Conservation (phyloP, 2,888 invertebrate genomes). For the Catocala fraxini region DNA sequence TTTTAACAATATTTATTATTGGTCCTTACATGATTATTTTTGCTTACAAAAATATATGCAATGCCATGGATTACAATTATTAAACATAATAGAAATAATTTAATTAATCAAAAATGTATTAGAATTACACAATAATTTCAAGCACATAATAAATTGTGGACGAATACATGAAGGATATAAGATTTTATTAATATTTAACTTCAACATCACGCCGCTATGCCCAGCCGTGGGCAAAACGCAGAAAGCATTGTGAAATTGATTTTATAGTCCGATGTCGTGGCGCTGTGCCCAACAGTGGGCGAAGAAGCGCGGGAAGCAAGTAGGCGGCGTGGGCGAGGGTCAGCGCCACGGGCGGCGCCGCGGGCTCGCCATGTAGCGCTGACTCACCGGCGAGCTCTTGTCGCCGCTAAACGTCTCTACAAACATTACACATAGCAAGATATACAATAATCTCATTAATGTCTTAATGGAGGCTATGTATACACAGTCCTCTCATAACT, state of each 20-base stretch:
- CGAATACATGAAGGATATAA: too few relatives aligned
- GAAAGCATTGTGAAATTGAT: constrained; percentile 5
- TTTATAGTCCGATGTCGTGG: constrained; percentile 34
- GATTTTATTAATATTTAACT: not conserved
- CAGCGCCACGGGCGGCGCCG: constrained; percentile 82
- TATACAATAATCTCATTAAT: too few relatives aligned
- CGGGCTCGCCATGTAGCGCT: constrained; percentile 69
- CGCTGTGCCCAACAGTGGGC: constrained; percentile 61
- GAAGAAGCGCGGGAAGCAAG: constrained; percentile 61
- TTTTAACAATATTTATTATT: too few relatives aligned
- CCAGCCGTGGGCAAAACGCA: constrained; percentile 3
- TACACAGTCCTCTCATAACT: too few relatives aligned
- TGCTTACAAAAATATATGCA: not conserved
- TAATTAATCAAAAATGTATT: not conserved
- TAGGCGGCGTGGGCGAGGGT: constrained; percentile 55
- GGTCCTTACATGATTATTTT: too few relatives aligned
- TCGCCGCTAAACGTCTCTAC: constrained; percentile 78
- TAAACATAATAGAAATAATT: not conserved
- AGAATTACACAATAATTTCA: not conserved
- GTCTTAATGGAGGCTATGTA: too few relatives aligned
- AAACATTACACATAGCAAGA: not conserved
- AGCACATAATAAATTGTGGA: too few relatives aligned
- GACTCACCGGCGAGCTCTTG: constrained; percentile 51
- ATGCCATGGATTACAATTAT: not conserved
- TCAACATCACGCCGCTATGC: constrained; percentile 1